phyloP scores from a whole-genome alignment of 2,888 invertebrate genomes.

The Sesia bembeciformis region DNA sequence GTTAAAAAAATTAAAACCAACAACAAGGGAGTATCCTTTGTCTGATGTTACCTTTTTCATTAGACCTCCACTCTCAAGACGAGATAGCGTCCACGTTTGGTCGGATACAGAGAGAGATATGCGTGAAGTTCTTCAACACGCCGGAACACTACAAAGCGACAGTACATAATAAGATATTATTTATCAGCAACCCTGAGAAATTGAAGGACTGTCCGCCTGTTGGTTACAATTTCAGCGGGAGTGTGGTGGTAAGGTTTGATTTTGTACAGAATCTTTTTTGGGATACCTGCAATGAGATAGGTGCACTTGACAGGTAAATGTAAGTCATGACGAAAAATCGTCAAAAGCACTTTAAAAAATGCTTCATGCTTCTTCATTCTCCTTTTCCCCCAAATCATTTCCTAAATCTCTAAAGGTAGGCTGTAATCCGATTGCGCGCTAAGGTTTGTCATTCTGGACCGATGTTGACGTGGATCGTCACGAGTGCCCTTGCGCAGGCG shows the following conservation, averaged over 20 bases:
- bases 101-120: slow-evolving; percentile 37
- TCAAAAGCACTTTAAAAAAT: no score
- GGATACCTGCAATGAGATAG: background rate
- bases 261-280: background rate
- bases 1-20: background rate
- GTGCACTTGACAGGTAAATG: background rate
- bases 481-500: no score
- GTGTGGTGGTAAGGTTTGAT: slow-evolving; percentile 34
- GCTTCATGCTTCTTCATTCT: no score
- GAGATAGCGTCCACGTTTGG: slow-evolving; percentile 30
- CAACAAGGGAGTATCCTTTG: no score
- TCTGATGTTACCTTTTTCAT: background rate
- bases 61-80: slow-evolving; percentile 53
- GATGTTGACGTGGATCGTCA: no score
- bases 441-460: no score
- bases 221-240: slow-evolving; percentile 25
- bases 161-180: slow-evolving; percentile 24
- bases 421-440: no score
- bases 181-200: slow-evolving; percentile 43
- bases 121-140: slow-evolving; percentile 50
- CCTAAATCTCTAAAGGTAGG: no score
- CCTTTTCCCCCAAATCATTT: no score
- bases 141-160: slow-evolving; percentile 22
- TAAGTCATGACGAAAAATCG: no score
- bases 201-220: slow-evolving; percentile 32